These are phyloP conservation scores for Panurus biarmicus DNA, from an alignment of 2,113 vertebrate species.

Conservation along the genomic window DNA sequence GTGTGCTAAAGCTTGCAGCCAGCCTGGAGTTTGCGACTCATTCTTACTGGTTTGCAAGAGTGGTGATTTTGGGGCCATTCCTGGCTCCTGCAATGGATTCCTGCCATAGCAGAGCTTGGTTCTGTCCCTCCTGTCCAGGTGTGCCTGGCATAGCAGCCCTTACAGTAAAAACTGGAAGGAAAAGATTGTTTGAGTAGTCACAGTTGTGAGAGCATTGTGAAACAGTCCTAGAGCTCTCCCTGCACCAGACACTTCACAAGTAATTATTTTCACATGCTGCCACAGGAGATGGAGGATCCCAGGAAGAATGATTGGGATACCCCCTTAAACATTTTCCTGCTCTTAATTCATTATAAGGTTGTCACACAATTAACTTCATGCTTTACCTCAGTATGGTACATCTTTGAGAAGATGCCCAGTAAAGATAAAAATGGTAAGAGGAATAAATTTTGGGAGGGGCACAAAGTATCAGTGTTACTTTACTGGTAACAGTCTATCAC, in stretches of 20 bases:
- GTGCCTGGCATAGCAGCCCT: not conserved
- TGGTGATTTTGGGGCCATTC: not conserved
- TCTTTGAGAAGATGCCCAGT: not conserved
- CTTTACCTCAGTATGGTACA: not conserved
- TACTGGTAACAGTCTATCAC: not conserved
- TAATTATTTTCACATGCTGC: not conserved
- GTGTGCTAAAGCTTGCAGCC: not conserved
- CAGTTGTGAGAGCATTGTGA: rapidly evolving
- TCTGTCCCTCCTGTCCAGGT: not conserved
- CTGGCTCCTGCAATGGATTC: not conserved
- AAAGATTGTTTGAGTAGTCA: not conserved
- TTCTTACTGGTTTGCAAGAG: not conserved
- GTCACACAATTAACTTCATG: not conserved
- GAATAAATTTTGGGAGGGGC: not conserved
- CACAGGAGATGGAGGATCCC: not conserved
- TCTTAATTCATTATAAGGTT: not conserved
- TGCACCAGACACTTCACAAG: not conserved
- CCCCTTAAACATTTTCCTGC: not conserved
- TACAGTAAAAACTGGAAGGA: not conserved
- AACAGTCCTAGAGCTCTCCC: not conserved
- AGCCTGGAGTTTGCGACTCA: not conserved
- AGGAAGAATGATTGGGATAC: not conserved
- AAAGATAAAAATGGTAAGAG: not conserved
- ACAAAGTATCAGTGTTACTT: not conserved
- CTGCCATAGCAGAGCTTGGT: not conserved